A percentile compares a stretch with the other conserved stretches of the same genome.
phyloP scores from a whole-genome alignment of 2,797 vertebrate genomes.

The Delichon dasypus region DNA sequence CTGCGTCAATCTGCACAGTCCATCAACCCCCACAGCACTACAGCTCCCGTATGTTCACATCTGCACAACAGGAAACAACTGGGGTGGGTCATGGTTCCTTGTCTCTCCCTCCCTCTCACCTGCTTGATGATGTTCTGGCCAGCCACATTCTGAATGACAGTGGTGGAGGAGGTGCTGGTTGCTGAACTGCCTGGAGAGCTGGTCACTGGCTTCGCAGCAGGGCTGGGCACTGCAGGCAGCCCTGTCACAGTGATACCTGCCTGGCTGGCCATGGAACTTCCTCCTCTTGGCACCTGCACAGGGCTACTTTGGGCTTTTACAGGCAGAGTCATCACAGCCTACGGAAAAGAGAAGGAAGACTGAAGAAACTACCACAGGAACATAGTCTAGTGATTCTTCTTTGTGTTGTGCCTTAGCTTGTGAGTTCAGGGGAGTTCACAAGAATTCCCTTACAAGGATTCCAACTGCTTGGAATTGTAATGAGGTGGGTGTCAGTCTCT shows the following conservation, averaged over 20 bases:
- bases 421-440: neutral
- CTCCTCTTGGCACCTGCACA: slow-evolving; percentile 78
- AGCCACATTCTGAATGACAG: slow-evolving; percentile 86
- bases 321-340: slow-evolving; percentile 91
- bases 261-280: slow-evolving; percentile 68
- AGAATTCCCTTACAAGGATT: neutral
- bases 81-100: fast-evolving
- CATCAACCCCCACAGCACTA: neutral
- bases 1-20: neutral
- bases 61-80: neutral
- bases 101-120: slow-evolving; percentile 70
- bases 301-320: slow-evolving; percentile 83
- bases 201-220: slow-evolving; percentile 81
- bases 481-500: neutral
- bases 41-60: neutral
- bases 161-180: slow-evolving; percentile 66
- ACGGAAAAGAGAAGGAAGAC: neutral
- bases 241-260: slow-evolving; percentile 80
- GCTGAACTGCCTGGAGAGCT: slow-evolving; percentile 82
- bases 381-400: neutral
- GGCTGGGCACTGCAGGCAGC: slow-evolving; percentile 78
- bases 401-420: neutral
- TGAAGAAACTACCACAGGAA: neutral
- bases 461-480: neutral
- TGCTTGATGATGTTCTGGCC: slow-evolving; percentile 94